Conservation (phyloP, 1,140 invertebrate species). For the Drosophila willistoni region DNA sequence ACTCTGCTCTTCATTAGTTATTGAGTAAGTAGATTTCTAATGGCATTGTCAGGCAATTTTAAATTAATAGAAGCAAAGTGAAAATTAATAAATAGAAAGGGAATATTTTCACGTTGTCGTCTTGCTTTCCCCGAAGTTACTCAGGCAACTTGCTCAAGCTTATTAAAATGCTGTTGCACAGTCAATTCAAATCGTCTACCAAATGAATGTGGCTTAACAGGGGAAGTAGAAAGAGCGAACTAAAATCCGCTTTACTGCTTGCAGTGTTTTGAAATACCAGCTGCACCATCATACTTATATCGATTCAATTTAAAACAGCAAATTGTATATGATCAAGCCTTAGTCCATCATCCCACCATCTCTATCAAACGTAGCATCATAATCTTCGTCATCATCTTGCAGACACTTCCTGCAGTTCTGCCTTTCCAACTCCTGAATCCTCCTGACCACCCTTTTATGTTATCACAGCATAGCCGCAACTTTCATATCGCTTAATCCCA, state of each 20-base stretch:
- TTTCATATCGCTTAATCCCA: conserved; percentile 25
- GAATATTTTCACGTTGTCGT: neutral
- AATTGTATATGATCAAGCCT: neutral
- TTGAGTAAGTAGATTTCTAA: conserved; percentile 2
- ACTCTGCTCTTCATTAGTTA: conserved; percentile 2
- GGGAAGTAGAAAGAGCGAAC: neutral
- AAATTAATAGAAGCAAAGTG: neutral
- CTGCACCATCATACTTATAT: conserved; percentile 23
- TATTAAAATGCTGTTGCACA: conserved; percentile 18
- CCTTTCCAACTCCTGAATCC: neutral
- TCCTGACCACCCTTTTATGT: neutral
- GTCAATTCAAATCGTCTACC: neutral
- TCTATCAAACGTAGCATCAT: conserved; percentile 7
- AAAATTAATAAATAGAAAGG: neutral
- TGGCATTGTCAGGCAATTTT: neutral
- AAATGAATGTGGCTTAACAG: conserved; percentile 10
- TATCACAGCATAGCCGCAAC: neutral
- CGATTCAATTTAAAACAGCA: neutral
- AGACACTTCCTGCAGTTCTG: conserved; percentile 10
- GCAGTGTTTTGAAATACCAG: no score
- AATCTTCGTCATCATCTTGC: conserved; percentile 6
- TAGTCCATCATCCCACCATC: neutral
- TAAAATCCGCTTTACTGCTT: conserved; percentile 24
- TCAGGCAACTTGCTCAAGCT: neutral
- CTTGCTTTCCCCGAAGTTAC: no score